Percentiles rank a stretch among this genome's conserved stretches.
phyloP scores from a whole-genome alignment of 2,113 vertebrate genomes.

The Pyxicephalus adspersus region DNA sequence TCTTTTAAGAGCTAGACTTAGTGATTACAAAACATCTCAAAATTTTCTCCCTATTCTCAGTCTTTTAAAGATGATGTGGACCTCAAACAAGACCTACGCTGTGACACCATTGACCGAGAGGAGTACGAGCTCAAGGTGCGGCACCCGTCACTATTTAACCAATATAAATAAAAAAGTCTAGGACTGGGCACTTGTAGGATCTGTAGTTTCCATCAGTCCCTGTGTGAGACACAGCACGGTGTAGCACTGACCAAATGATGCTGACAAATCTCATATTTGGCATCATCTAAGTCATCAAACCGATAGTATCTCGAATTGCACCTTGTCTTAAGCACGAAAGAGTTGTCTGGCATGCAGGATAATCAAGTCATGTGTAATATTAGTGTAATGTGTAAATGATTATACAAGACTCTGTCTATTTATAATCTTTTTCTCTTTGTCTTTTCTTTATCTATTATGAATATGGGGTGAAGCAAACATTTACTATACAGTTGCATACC shows the following conservation, averaged over 20 bases:
- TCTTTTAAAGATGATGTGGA: conserved; percentile 95
- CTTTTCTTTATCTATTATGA: conserved; percentile 29
- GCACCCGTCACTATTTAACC: conserved; percentile 32
- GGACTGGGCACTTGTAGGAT: background rate
- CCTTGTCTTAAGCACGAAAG: conserved; percentile 41
- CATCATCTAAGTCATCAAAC: background rate
- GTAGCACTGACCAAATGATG: background rate
- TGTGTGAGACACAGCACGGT: background rate
- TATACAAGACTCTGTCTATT: background rate
- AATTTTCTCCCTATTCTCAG: conserved; percentile 71
- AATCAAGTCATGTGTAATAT: conserved; percentile 20
- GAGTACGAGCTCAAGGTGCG: conserved; percentile 95
- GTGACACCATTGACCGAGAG: conserved; percentile 90
- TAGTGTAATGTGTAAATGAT: conserved; percentile 18
- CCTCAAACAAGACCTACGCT: conserved; percentile 90
- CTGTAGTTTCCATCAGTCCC: background rate
- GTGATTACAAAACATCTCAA: too few species aligned
- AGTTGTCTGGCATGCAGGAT: conserved; percentile 45
- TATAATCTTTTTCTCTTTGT: conserved; percentile 42
- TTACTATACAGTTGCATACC: conserved; percentile 54
- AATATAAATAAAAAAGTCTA: conserved; percentile 23
- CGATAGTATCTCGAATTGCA: background rate
- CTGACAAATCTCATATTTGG: background rate
- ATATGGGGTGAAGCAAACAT: conserved; percentile 50
- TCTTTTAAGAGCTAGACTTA: too few species aligned